These are phyloP conservation scores for Machaerirhynchus nigripectus DNA, from an alignment of 2,113 vertebrate species.

Conservation along the genomic window DNA sequence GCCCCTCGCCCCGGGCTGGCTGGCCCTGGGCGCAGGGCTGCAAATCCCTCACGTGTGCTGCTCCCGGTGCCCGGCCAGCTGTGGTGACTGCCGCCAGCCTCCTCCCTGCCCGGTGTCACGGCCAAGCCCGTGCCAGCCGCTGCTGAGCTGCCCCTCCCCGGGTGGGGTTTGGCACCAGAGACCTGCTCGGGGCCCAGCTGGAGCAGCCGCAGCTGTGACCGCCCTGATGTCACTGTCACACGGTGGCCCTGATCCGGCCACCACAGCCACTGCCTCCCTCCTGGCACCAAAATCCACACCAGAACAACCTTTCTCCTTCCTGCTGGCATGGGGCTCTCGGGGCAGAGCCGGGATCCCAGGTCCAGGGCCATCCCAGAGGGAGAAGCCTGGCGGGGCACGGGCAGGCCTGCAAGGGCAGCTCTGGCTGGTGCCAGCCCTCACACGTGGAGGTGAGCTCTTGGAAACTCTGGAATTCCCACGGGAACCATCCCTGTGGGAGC, in stretches of 20 bases:
- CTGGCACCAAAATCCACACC: background rate
- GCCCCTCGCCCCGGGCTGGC: background rate
- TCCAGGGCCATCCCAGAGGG: background rate
- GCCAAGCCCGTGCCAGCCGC: background rate
- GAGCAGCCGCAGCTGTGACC: background rate
- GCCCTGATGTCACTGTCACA: background rate
- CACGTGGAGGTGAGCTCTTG: fast-evolving
- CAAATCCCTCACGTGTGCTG: background rate
- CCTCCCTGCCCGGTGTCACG: background rate
- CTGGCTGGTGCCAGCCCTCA: background rate
- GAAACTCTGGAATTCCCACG: background rate
- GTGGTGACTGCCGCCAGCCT: background rate
- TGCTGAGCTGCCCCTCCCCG: background rate
- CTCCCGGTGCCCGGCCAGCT: background rate
- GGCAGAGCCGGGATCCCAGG: background rate
- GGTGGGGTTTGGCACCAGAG: fast-evolving
- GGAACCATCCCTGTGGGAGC: background rate
- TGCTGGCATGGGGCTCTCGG: fast-evolving
- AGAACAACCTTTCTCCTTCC: background rate
- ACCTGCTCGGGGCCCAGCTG: background rate
- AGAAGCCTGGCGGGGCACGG: background rate
- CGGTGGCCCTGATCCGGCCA: background rate
- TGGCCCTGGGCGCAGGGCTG: background rate
- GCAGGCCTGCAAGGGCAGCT: background rate
- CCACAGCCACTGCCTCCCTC: background rate